phyloP scores from a whole-genome alignment of 2,888 invertebrate species.

The Seira musarum region DNA sequence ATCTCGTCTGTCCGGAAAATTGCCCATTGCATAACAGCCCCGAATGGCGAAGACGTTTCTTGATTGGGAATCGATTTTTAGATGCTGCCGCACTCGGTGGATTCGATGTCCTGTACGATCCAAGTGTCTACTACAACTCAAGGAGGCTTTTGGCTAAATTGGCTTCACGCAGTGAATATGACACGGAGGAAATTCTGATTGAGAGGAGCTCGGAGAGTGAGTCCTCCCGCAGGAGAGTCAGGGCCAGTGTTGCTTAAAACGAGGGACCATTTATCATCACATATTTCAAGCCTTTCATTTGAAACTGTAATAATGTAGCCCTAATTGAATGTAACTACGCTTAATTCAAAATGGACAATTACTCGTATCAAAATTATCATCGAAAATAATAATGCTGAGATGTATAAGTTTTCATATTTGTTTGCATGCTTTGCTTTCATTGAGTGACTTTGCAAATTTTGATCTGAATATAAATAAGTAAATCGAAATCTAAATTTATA shows the following conservation, averaged over 20 bases:
- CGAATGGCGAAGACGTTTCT: slow-evolving; percentile 54
- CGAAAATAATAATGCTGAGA: neutral
- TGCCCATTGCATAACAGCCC: slow-evolving; percentile 60
- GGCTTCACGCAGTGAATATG: slow-evolving; percentile 45
- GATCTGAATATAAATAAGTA: neutral
- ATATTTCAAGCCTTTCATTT: neutral
- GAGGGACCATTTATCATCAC: neutral
- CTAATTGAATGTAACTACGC: neutral
- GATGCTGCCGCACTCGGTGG: slow-evolving; percentile 64
- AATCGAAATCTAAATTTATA: neutral
- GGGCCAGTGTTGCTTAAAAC: slow-evolving; percentile 23
- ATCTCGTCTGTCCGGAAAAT: slow-evolving; percentile 51
- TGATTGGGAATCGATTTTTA: slow-evolving; percentile 59
- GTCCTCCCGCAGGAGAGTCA: slow-evolving; percentile 43
- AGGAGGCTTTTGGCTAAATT: slow-evolving; percentile 45
- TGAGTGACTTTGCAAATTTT: neutral
- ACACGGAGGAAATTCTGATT: slow-evolving; percentile 49
- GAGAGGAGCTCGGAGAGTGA: slow-evolving; percentile 47
- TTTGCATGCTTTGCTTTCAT: neutral
- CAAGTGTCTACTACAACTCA: slow-evolving; percentile 40
- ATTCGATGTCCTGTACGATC: slow-evolving; percentile 63
- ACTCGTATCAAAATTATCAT: neutral
- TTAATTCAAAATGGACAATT: neutral
- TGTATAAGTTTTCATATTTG: neutral
- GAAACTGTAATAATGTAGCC: neutral